Base-by-base conservation (phyloP, 2,888 invertebrate genomes). In the Ophion costatus region DNA sequence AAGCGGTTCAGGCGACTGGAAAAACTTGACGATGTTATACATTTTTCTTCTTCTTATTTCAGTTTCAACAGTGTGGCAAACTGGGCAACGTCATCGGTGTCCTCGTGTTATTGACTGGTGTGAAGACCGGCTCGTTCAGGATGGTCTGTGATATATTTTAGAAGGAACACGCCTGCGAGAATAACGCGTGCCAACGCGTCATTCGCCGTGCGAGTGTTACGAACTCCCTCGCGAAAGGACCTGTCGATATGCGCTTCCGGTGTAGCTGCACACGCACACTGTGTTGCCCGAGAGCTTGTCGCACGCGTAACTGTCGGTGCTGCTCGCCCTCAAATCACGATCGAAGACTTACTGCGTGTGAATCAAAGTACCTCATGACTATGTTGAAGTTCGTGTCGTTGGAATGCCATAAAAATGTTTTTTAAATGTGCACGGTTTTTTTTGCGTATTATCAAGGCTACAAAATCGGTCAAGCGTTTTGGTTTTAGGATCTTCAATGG, bases 161-260 rank as follows among this genome's bases (percentile, higher is more conserved):
- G 70, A 80, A 83, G 61, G 66, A 59, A 66, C 51, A 64, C 0
- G 51, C 51, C 17, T 51, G 33, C 6, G 38, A 38, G 51, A 22
- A 81, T 56, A 22, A 56, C 56, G 71, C 76, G 71, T 66, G 83
- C 57, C 64, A 45, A 80, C 33, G 45, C 10, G 51, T 42, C 42
- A 64, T 75, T 56, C 57, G 66, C 38, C 29, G 22, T 33, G 71
- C 61, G 29, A 9, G 42, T 29, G 14, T 20, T 20, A 20, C 59
- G 20, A 71, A 33, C 69, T 70, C 7, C 20, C 24, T 51, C 64
- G 38, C 63, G 45, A 75, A 77, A 80, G 76, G 71, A 66, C 63
- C 76, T 83, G 83, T 76, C 83, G 71, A 83, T 83, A 82, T 61
- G 59, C 56, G 71, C 71, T 83, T 76, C 80, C 80, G 80, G 59